Conservation (phyloP, 2,888 invertebrate genomes). For the Seira ritae region DNA sequence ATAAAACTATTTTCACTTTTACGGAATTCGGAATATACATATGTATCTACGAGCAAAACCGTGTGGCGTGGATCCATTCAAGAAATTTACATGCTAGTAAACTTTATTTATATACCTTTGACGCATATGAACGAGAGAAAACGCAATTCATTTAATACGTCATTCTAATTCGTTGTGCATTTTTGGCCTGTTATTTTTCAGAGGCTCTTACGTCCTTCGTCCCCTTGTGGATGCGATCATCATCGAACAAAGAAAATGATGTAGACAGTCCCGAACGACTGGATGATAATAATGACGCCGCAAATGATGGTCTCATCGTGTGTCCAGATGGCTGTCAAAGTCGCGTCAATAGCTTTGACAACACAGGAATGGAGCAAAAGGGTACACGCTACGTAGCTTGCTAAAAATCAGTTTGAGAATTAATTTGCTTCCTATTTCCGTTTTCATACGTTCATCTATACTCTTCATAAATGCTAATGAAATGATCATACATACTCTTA, state of each 20-base stretch:
- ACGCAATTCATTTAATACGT: background rate
- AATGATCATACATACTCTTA: background rate
- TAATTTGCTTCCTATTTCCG: background rate
- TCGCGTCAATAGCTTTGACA: conserved; percentile 29
- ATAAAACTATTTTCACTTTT: too few relatives aligned
- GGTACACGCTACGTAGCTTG: background rate
- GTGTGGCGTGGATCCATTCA: background rate
- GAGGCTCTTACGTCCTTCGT: conserved; percentile 37
- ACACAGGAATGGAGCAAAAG: background rate
- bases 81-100: background rate
- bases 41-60: background rate
- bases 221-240: conserved; percentile 51
- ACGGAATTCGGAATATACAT: too few relatives aligned
- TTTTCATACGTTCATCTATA: background rate
- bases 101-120: background rate
- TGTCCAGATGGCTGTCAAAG: conserved; percentile 38
- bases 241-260: conserved; percentile 12
- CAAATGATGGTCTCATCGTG: conserved; percentile 12
- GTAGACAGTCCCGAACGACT: background rate
- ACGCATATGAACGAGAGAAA: background rate
- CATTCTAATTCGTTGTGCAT: background rate
- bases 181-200: too few relatives aligned
- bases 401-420: background rate
- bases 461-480: background rate
- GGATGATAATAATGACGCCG: conserved; percentile 1